Percentiles rank a stretch among this genome's conserved stretches.
These are phyloP conservation scores for Oncorhynchus mykiss DNA, from an alignment of 2,113 vertebrate genomes.

Conservation along the genomic window DNA sequence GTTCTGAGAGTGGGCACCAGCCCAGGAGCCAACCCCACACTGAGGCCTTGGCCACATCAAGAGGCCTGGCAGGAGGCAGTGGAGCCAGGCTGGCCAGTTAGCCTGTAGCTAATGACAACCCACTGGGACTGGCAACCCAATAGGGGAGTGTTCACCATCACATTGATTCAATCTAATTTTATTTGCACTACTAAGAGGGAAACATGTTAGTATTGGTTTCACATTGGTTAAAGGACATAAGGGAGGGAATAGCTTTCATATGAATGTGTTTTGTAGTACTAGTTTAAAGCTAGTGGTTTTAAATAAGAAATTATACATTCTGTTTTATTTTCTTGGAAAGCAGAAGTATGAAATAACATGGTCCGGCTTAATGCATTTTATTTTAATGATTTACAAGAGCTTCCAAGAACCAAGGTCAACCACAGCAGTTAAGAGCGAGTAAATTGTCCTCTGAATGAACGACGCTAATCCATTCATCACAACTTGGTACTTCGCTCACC, in stretches of 20 bases:
- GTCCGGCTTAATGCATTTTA: neutral
- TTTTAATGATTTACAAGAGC: neutral
- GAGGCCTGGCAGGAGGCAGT: constrained; percentile 47
- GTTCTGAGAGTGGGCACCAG: constrained; percentile 46
- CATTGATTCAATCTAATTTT: neutral
- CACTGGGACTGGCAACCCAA: constrained; percentile 54
- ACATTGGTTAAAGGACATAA: too few relatives aligned
- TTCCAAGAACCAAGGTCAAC: too few relatives aligned
- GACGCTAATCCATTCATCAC: too few relatives aligned
- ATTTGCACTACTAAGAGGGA: neutral
- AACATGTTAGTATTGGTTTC: neutral
- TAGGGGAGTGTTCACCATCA: constrained; percentile 51
- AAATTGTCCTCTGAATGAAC: neutral
- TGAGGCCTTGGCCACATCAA: constrained; percentile 59
- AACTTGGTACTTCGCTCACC: too few relatives aligned
- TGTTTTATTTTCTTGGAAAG: too few relatives aligned
- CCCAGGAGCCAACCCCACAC: constrained; percentile 22
- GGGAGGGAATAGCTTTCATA: too few relatives aligned
- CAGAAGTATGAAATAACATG: too few relatives aligned
- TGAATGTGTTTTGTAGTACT: too few relatives aligned
- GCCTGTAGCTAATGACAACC: constrained; percentile 56
- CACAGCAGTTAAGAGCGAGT: too few relatives aligned
- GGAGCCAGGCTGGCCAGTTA: constrained; percentile 26
- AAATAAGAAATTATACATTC: too few relatives aligned
- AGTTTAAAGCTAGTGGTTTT: too few relatives aligned